Percentiles rank a stretch among this genome's conserved stretches.
Conservation (phyloP, 2,888 invertebrate genomes). For the Eilema depressum region DNA sequence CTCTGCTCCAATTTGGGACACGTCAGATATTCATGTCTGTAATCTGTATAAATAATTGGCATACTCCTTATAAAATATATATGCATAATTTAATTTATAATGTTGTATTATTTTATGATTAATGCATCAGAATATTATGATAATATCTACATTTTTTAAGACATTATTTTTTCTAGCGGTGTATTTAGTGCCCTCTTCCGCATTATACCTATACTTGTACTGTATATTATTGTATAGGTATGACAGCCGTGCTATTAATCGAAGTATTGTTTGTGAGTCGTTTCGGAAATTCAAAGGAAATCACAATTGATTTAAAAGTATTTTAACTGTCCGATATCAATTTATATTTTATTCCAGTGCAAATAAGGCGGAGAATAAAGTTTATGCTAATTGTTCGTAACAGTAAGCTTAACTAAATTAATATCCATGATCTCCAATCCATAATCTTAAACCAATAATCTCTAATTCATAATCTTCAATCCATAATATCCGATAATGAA, state of each 20-base stretch:
- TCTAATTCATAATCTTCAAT: too few relatives aligned
- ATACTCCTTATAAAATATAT: conserved; percentile 41
- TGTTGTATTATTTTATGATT: conserved; percentile 10
- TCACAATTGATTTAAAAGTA: too few relatives aligned
- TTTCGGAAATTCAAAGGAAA: too few relatives aligned
- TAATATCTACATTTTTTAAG: not conserved
- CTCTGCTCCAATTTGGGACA: conserved; percentile 60
- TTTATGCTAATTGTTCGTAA: too few relatives aligned
- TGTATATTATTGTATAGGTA: too few relatives aligned
- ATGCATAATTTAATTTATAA: conserved; percentile 10
- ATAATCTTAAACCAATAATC: too few relatives aligned
- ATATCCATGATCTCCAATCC: too few relatives aligned
- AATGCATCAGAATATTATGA: conserved; percentile 9
- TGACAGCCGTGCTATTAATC: not conserved
- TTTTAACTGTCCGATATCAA: too few relatives aligned
- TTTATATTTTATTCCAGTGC: too few relatives aligned
- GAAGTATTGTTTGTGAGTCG: not conserved
- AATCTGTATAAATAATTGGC: conserved; percentile 51
- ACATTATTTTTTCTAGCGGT: not conserved
- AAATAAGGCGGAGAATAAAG: too few relatives aligned
- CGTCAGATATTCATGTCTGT: conserved; percentile 52
- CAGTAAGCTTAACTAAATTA: too few relatives aligned
- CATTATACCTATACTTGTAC: not conserved
- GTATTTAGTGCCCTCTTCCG: not conserved
- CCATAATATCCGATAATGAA: too few relatives aligned